Base-by-base conservation (phyloP, 2,888 invertebrate genomes). In the Hololepta plana region DNA sequence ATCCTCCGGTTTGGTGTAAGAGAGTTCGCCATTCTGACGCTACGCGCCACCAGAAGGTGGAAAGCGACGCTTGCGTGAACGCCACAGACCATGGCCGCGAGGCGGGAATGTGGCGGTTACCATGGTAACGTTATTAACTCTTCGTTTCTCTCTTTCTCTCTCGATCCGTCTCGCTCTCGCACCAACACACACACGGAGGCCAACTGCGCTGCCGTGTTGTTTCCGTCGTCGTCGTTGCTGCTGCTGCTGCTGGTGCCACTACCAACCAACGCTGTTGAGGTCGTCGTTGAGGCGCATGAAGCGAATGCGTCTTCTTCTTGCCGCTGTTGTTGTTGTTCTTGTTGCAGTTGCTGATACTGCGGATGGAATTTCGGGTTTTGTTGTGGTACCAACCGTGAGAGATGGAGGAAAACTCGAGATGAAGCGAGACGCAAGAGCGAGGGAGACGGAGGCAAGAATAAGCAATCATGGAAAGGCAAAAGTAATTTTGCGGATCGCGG, bases 101-200 rank as follows among this genome's bases (percentile, higher is more conserved):
- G 55, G 56, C 55, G 55, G 55, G 54, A 50, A 54, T 55, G 55
- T 49, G 53, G 50, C 47, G 46, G 54, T 57, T 44, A 43, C 50
- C 53, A 47, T 55, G 47, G 46, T 50, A 46, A 57, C 56, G 43
- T 7, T 17, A n/a, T n/a, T n/a, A n/a, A n/a, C n/a, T n/a, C n/a
- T 36, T 15, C 26, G 17, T 28, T 20, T 30, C 30, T 34, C 32
- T 34, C 32, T 32, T 25, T 31, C 35, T n/a, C n/a, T n/a, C n/a
- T n/a, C n/a, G n/a, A n/a, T n/a, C n/a, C n/a, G n/a, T n/a, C n/a
- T n/a, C n/a, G 23, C 27, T 22, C 32, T 26, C 31, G 27, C 23
- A 11, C 26, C 20, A n/a, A n/a, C n/a, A n/a, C n/a, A n/a, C n/a
- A n/a, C n/a, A n/a, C n/a, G 16, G 21, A 8, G 4, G 24, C 28